Percentiles rank a stretch among this genome's conserved stretches.
Conservation (phyloP, 2,888 invertebrate species). For the Athalia cordata region DNA sequence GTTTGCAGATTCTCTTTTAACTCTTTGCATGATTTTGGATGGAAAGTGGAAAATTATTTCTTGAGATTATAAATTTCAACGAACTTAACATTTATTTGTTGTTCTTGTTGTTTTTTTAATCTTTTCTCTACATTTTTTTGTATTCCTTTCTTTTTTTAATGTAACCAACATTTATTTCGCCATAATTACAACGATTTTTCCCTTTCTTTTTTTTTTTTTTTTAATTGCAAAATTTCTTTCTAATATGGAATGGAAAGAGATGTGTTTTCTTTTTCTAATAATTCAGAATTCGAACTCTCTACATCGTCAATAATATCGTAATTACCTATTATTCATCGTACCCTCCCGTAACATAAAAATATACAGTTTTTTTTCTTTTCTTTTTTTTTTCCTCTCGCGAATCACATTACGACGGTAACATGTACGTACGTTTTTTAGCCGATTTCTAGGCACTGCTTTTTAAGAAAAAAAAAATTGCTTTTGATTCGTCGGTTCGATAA, state of each 20-base stretch:
- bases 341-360: slow-evolving; percentile 35
- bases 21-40: neutral
- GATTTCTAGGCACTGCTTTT: slow-evolving; percentile 40
- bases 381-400: neutral
- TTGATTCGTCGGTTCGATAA: slow-evolving; percentile 56
- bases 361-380: slow-evolving; percentile 21
- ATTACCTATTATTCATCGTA: neutral
- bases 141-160: too few relatives aligned
- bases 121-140: too few relatives aligned
- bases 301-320: too few relatives aligned
- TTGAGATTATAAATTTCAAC: neutral
- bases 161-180: slow-evolving; percentile 31
- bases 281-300: too few relatives aligned
- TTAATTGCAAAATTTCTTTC: too few relatives aligned
- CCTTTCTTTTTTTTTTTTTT: too few relatives aligned
- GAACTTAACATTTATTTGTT: too few relatives aligned
- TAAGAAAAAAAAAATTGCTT: slow-evolving; percentile 15
- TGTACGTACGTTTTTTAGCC: slow-evolving; percentile 2
- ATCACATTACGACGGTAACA: slow-evolving; percentile 37
- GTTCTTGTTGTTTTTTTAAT: too few relatives aligned
- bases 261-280: too few relatives aligned
- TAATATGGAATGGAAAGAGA: too few relatives aligned
- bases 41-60: slow-evolving; percentile 22
- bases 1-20: too few relatives aligned
- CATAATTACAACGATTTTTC: slow-evolving; percentile 6